Evolutionary conservation across 2,113 vertebrate species (phyloP).

Genomic region (Oostethus manadensis): DNA sequence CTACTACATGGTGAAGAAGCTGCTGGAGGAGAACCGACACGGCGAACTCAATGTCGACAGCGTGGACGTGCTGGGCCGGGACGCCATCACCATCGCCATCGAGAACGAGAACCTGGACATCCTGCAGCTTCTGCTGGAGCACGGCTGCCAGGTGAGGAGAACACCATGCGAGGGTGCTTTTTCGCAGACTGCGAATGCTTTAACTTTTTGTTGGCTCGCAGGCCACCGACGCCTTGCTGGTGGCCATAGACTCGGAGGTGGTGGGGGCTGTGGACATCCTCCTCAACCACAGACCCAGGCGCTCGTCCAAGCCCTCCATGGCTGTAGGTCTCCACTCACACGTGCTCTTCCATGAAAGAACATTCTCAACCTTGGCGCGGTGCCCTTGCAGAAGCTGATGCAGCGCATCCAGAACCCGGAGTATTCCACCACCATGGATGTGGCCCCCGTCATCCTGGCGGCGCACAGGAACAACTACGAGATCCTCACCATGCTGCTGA

Average conservation of each 20-base stretch:
- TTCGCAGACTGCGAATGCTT: neutral
- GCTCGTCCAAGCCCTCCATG: constrained; percentile 91
- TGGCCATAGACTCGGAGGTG: constrained; percentile 96
- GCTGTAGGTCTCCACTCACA: constrained; percentile 76
- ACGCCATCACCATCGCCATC: constrained; percentile 93
- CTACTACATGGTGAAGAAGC: constrained; percentile 99
- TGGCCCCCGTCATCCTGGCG: constrained; percentile 96
- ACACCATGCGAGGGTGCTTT: too few species aligned
- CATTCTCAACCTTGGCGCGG: neutral
- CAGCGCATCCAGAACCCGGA: constrained; percentile 97
- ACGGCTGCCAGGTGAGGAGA: constrained; percentile 88
- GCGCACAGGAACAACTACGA: constrained; percentile 99
- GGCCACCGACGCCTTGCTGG: constrained; percentile 93
- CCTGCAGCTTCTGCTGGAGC: constrained; percentile 90
- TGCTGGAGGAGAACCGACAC: constrained; percentile 87
- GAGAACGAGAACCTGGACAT: constrained; percentile 98
- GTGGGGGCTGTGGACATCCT: constrained; percentile 97
- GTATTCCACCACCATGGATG: constrained; percentile 98
- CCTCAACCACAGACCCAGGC: constrained; percentile 90
- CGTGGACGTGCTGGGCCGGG: constrained; percentile 92
- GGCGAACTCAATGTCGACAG: constrained; percentile 97
- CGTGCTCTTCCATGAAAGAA: neutral
- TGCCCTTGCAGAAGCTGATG: constrained; percentile 87
- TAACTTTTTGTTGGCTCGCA: constrained; percentile 53
- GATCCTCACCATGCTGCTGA: constrained; percentile 96